Evolutionary conservation across 2,797 vertebrate species (phyloP).

Genomic region (Chaetodon trifasciatus): DNA sequence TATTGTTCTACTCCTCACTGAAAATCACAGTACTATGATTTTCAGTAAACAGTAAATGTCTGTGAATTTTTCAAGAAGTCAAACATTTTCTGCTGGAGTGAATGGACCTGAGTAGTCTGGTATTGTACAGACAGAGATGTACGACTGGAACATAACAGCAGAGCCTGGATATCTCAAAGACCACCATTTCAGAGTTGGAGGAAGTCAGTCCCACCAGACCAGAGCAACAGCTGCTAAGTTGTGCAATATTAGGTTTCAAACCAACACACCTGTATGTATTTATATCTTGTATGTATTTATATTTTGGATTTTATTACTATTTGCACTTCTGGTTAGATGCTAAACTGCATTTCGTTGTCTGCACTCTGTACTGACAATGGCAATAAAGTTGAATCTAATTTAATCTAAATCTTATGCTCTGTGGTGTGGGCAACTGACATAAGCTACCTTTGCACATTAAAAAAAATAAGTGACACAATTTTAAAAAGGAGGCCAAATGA

Average conservation of each 20-base stretch:
- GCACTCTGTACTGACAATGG: too few relatives aligned
- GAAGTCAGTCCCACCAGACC: not conserved
- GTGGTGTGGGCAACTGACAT: not conserved
- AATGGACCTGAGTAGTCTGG: not conserved
- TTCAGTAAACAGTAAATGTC: not conserved
- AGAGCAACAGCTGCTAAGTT: not conserved
- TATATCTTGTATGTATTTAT: too few relatives aligned
- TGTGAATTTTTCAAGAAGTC: not conserved
- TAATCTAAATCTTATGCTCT: too few relatives aligned
- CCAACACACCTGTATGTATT: too few relatives aligned
- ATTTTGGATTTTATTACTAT: too few relatives aligned
- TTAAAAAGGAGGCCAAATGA: too few relatives aligned
- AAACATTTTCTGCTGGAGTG: not conserved
- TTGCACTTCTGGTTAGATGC: too few relatives aligned
- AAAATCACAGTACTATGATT: not conserved
- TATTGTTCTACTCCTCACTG: not conserved
- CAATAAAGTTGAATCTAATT: too few relatives aligned
- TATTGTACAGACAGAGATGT: too few relatives aligned
- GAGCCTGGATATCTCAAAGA: not conserved
- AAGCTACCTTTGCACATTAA: not conserved
- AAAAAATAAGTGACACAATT: too few relatives aligned
- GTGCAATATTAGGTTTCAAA: too few relatives aligned
- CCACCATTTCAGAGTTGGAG: not conserved
- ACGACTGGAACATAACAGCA: not conserved
- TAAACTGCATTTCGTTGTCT: too few relatives aligned